These are phyloP conservation scores for Blastobasis adustella DNA, from an alignment of 2,888 invertebrate species.

Conservation along the genomic window DNA sequence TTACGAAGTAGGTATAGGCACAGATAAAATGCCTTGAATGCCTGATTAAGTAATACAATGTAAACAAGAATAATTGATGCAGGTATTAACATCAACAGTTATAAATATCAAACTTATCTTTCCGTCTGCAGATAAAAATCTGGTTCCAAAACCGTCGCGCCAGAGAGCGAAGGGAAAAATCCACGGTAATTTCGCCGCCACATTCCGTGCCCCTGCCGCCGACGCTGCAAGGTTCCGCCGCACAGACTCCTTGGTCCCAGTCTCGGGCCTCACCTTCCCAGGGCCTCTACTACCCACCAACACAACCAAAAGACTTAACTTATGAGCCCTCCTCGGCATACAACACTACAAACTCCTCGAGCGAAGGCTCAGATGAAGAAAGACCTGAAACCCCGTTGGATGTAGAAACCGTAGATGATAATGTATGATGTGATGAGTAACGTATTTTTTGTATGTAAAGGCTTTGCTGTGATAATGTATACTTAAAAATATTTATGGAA, in stretches of 20 bases:
- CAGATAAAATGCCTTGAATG: no score
- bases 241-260: no score
- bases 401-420: slow-evolving; percentile 41
- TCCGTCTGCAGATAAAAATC: slow-evolving; percentile 72
- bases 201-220: slow-evolving; percentile 47
- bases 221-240: slow-evolving; percentile 19
- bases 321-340: not conserved
- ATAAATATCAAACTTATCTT: no score
- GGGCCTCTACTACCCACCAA: not conserved
- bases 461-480: slow-evolving; percentile 6
- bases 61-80: no score
- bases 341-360: slow-evolving; percentile 1
- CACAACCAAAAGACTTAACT: not conserved
- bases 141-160: slow-evolving; percentile 90
- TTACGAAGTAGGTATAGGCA: no score
- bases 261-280: no score
- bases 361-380: slow-evolving; percentile 19
- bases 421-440: no score
- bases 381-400: slow-evolving; percentile 46
- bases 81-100: no score
- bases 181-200: slow-evolving; percentile 43
- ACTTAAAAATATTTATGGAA: no score
- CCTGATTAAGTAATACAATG: no score
- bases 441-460: no score
- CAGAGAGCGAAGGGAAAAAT: slow-evolving; percentile 80